Percentiles rank a stretch among this genome's conserved stretches.
These are phyloP conservation scores for Microhierax caerulescens DNA, from an alignment of 2,797 vertebrate genomes.

Conservation along the genomic window DNA sequence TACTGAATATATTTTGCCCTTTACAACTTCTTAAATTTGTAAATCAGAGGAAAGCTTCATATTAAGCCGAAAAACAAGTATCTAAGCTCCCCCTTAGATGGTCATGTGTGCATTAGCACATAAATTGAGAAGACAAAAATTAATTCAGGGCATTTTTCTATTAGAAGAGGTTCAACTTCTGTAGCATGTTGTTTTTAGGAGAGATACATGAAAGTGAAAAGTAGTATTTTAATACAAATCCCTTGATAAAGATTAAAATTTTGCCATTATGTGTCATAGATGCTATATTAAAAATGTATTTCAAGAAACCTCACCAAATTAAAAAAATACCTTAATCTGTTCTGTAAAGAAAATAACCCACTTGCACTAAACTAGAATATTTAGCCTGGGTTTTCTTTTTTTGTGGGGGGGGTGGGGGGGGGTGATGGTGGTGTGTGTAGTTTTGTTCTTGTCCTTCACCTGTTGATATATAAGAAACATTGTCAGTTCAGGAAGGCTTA, in stretches of 20 bases:
- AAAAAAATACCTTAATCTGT: not conserved
- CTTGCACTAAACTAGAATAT: not conserved
- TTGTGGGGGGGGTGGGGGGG: too few relatives aligned
- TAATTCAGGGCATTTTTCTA: not conserved
- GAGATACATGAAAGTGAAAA: not conserved
- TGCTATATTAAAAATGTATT: not conserved
- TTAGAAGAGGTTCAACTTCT: not conserved
- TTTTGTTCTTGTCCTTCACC: not conserved
- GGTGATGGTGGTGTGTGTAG: too few relatives aligned
- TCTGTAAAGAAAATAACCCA: not conserved
- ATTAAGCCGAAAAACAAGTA: not conserved
- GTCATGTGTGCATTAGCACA: not conserved
- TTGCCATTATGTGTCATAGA: not conserved
- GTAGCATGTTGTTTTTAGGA: not conserved
- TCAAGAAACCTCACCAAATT: not conserved
- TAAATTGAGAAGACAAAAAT: not conserved
- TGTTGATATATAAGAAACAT: slow-evolving; percentile 34
- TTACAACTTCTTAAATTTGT: not conserved
- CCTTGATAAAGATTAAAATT: not conserved
- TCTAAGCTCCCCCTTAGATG: not conserved
- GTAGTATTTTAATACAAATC: not conserved
- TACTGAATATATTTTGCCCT: not conserved
- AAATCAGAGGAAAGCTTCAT: not conserved
- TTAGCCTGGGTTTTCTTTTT: not conserved
- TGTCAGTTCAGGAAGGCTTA: not conserved